phyloP scores from a whole-genome alignment of 2,113 vertebrate genomes.

The Chionomys nivalis region DNA sequence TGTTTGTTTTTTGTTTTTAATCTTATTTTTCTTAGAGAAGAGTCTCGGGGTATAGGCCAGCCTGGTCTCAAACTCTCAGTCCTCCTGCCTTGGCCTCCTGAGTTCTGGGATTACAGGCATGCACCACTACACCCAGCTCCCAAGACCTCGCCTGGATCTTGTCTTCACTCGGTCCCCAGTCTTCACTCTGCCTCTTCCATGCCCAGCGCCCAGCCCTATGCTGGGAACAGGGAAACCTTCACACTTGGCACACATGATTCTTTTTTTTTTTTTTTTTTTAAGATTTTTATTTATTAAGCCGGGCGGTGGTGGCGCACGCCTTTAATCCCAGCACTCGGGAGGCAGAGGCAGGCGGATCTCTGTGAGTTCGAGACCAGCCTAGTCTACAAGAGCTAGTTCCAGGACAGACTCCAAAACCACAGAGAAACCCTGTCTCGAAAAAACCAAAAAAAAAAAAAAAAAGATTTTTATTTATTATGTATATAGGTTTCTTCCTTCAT shows the following conservation, averaged over 20 bases:
- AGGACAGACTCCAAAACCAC: too few species aligned
- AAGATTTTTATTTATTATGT: too few species aligned
- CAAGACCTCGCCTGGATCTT: background rate
- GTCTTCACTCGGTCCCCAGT: background rate
- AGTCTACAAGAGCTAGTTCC: too few species aligned
- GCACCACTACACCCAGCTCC: background rate
- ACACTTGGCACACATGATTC: background rate
- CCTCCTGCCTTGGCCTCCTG: background rate
- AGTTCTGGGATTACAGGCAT: background rate
- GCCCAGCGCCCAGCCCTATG: accelerated
- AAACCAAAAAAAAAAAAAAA: too few species aligned
- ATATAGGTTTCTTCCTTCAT: too few species aligned
- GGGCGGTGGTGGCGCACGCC: too few species aligned
- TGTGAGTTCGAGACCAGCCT: too few species aligned
- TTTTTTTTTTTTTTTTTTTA: too few species aligned
- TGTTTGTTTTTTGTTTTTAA: background rate
- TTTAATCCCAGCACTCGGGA: too few species aligned
- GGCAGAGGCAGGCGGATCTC: too few species aligned
- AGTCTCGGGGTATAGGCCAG: background rate
- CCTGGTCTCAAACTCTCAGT: background rate
- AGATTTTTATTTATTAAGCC: too few species aligned
- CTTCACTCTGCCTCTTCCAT: background rate
- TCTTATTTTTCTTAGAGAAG: background rate
- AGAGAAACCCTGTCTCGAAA: too few species aligned
- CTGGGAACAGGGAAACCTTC: background rate